Evolutionary conservation across 2,888 invertebrate genomes (phyloP).

Genomic region (Myopa testacea): DNA sequence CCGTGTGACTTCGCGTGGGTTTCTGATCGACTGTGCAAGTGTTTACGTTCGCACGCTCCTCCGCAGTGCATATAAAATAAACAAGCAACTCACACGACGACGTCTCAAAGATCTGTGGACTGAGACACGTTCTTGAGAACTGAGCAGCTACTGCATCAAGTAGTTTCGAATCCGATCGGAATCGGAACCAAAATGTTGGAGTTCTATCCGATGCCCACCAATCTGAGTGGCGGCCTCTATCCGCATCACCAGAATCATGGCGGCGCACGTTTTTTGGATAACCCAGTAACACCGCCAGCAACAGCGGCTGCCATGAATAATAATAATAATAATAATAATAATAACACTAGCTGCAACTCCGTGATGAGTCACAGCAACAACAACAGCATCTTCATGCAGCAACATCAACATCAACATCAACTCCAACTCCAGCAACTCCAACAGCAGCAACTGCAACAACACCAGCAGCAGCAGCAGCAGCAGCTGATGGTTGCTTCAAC

Average conservation of each 20-base stretch:
- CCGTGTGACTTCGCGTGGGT: too few species aligned
- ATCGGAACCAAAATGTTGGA: conserved; percentile 58
- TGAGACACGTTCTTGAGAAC: neutral
- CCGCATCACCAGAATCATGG: conserved; percentile 59
- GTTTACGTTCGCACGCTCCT: neutral
- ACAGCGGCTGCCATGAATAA: conserved; percentile 40
- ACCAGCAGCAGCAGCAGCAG: conserved; percentile 52
- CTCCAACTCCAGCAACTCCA: conserved; percentile 49
- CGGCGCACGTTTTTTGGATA: conserved; percentile 64
- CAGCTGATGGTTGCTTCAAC: conserved; percentile 36
- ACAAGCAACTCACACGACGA: too few species aligned
- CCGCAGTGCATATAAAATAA: too few species aligned
- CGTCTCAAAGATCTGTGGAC: neutral
- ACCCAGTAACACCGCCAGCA: conserved; percentile 49
- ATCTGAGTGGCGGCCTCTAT: conserved; percentile 63
- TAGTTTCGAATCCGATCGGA: too few species aligned
- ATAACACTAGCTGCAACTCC: conserved; percentile 23
- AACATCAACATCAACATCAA: conserved; percentile 46
- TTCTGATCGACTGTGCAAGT: neutral
- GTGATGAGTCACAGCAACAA: conserved; percentile 5
- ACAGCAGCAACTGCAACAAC: conserved; percentile 51
- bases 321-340: conserved; percentile 25
- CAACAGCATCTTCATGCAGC: conserved; percentile 35
- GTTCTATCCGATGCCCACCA: conserved; percentile 68
- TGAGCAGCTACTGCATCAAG: too few species aligned